Conservation (phyloP, 1,140 invertebrate genomes). For the Drosophila leontia region DNA sequence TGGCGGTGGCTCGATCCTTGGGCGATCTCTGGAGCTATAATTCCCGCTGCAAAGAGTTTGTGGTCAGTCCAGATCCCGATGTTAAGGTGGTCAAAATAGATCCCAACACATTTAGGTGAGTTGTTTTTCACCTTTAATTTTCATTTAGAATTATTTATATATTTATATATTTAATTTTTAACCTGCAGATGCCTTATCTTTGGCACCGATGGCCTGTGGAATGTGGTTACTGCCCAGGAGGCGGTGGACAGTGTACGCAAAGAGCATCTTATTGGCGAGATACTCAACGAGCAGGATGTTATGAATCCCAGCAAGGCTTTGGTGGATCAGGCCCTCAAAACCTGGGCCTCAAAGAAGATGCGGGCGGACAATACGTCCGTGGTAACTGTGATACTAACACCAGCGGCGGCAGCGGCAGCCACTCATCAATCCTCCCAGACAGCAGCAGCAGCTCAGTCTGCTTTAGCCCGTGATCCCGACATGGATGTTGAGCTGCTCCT, state of each 20-base stretch:
- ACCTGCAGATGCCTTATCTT: constrained; percentile 94
- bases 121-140: not conserved
- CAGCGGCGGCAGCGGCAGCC: constrained; percentile 85
- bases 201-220: constrained; percentile 98
- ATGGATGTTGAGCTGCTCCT: constrained; percentile 45
- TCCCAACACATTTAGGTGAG: constrained; percentile 88
- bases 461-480: constrained; percentile 15
- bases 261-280: constrained; percentile 90
- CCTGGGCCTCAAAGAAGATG: constrained; percentile 92
- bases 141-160: not conserved
- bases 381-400: constrained; percentile 96
- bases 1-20: constrained; percentile 97
- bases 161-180: not conserved
- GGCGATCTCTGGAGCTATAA: constrained; percentile 99
- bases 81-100: constrained; percentile 95
- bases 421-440: constrained; percentile 1
- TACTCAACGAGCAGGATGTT: constrained; percentile 83
- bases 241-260: constrained; percentile 94
- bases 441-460: not conserved
- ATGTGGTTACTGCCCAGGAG: constrained; percentile 93
- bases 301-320: constrained; percentile 95
- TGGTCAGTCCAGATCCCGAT: constrained; percentile 99
- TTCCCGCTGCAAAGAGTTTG: constrained; percentile 93
- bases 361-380: constrained; percentile 98
- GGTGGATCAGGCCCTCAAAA: constrained; percentile 93